A percentile compares a stretch with the other conserved stretches of the same genome.
Conservation (phyloP, 1,140 invertebrate genomes). For the Dendroctonus ponderosae region DNA sequence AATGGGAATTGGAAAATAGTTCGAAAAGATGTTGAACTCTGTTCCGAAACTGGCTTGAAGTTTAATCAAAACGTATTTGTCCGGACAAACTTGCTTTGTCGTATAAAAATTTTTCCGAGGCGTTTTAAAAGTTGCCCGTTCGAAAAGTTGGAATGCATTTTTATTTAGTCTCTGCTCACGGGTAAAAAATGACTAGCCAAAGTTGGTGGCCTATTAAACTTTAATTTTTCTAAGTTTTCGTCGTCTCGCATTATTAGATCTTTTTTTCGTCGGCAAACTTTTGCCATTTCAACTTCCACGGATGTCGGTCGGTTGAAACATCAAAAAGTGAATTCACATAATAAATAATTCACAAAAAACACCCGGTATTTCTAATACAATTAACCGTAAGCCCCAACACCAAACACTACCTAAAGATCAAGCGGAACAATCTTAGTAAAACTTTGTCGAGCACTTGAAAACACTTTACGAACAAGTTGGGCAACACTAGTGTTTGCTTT, state of each 20-base stretch:
- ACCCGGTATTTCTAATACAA: too few species aligned
- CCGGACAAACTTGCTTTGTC: constrained; percentile 16
- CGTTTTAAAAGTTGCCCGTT: constrained; percentile 19
- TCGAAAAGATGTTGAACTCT: constrained; percentile 8
- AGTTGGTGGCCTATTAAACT: constrained; percentile 20
- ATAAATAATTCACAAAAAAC: too few species aligned
- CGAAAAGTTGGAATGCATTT: constrained; percentile 7
- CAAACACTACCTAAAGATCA: too few species aligned
- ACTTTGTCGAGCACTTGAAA: too few species aligned
- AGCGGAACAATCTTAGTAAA: too few species aligned
- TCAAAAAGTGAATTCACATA: background rate
- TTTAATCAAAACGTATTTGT: constrained; percentile 25
- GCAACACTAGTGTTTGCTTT: constrained; percentile 11
- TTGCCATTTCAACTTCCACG: background rate
- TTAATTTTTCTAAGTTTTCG: constrained; percentile 15
- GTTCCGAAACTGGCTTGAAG: background rate
- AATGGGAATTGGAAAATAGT: background rate
- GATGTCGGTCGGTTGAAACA: background rate
- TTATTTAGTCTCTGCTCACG: constrained; percentile 18
- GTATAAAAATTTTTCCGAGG: constrained; percentile 17
- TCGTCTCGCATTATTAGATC: constrained; percentile 2
- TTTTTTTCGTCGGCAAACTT: background rate
- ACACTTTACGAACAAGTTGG: constrained; percentile 1
- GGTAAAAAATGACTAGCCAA: constrained; percentile 10
- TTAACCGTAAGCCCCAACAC: too few species aligned